These are phyloP conservation scores for Dipodomys spectabilis DNA, from an alignment of 2,113 vertebrate species.

Conservation along the genomic window DNA sequence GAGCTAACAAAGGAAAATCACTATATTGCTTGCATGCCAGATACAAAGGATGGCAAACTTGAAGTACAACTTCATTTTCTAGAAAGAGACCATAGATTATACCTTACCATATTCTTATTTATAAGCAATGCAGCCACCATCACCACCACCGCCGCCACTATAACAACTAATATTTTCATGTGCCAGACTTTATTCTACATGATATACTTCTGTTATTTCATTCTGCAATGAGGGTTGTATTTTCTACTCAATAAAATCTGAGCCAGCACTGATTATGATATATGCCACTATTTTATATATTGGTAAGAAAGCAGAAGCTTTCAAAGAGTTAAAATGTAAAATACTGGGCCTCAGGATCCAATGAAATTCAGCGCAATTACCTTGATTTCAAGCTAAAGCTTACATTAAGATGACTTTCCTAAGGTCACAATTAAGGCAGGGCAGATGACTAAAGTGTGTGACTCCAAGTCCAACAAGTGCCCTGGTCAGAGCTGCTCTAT, in stretches of 20 bases:
- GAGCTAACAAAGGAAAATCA: constrained; percentile 10
- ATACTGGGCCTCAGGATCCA: not conserved
- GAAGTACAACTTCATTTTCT: not conserved
- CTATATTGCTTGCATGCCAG: not conserved
- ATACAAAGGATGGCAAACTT: not conserved
- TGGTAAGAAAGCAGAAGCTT: constrained; percentile 8
- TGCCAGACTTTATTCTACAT: not conserved
- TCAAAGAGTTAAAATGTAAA: constrained; percentile 27
- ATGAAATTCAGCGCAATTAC: not conserved
- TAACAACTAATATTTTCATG: not conserved
- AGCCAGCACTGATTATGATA: not conserved
- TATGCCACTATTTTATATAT: not conserved
- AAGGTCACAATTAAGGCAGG: constrained; percentile 1
- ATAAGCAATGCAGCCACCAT: not conserved
- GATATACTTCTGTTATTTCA: constrained; percentile 6
- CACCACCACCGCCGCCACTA: not conserved
- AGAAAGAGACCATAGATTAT: not conserved
- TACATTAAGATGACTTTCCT: not conserved
- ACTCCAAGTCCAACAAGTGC: not conserved
- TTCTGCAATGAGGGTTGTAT: not conserved
- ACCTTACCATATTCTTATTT: not conserved
- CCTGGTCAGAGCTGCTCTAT: not conserved
- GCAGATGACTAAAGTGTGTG: not conserved
- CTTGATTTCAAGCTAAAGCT: not conserved
- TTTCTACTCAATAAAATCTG: not conserved